Base-by-base conservation (phyloP, 2,888 invertebrate species). In the Leptinotarsa peninsularis region DNA sequence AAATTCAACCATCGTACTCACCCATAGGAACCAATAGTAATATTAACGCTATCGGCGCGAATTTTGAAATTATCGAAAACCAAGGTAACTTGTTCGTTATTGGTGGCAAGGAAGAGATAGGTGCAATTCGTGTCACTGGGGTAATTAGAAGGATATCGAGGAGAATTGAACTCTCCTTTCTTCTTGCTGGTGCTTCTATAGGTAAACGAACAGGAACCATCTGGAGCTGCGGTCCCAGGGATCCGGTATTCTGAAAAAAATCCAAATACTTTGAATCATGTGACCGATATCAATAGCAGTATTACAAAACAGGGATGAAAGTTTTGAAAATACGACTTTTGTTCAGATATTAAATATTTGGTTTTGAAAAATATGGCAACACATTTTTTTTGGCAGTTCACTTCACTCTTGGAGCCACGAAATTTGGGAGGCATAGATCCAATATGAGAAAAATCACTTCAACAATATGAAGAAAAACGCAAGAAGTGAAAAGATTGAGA, bases 61-160 rank as follows among this genome's bases (percentile, higher is more conserved):
- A 97, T 94, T 89, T 96, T 96, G 87, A 97, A 97, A 88, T 96
- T 95, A 89, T 97, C 96, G 86, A 97, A 97, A 77, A 96, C 94
- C 81, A 97, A 91, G 76, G 95, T 94, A 85, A 96, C 96, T 89
- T 97, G 96, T 87, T 97, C 96, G 87, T 95, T 95, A 79, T 94
- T 93, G 81, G 94, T 94, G 72, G 95, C 95, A 84, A 94, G 90
- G 89, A 98, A 96, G 85, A 94, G 91, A 90, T 96, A 99, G 78
- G 96, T 95, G 91, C 98, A 98, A 90, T 96, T 96, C 81, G 95
- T 97, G 88, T 94, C 94, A 85, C 97, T 96, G 80, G 98, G 98
- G 91, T 99, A 99, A 90, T 97, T 96, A 86, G 97, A 96, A 85
- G 98, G 98, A 91, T 97, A 97, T 78, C 98, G 93, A 27, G 98